Percentiles rank a stretch among this genome's conserved stretches.
phyloP scores from a whole-genome alignment of 1,140 invertebrate genomes.

The Trichomalopsis sarcophagae region DNA sequence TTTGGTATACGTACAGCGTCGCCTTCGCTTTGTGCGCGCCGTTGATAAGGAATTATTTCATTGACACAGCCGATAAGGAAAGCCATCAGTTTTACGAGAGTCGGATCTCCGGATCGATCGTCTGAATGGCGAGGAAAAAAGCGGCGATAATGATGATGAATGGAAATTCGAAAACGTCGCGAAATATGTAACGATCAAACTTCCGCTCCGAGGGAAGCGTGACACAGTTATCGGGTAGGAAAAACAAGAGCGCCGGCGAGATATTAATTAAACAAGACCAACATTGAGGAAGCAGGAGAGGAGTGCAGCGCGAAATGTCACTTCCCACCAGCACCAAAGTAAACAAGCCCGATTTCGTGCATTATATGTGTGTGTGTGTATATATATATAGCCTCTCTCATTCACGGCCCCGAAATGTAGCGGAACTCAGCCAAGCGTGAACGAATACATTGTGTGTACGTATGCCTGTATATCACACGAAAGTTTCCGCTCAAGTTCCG shows the following conservation, averaged over 20 bases:
- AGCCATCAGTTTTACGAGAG: neutral
- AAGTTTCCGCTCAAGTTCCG: slow-evolving; percentile 4
- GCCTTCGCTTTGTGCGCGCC: neutral
- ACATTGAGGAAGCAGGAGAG: too few relatives aligned
- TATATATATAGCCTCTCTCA: neutral
- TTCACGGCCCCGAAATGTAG: neutral
- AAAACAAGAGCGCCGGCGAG: too few relatives aligned
- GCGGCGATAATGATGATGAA: too few relatives aligned
- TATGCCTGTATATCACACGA: neutral
- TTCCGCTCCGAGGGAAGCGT: too few relatives aligned
- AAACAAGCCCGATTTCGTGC: neutral
- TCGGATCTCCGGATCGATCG: neutral
- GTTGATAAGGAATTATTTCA: slow-evolving; percentile 13
- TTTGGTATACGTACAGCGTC: neutral
- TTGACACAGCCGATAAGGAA: neutral
- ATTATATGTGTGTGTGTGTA: neutral
- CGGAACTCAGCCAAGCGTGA: neutral
- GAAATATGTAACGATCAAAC: too few relatives aligned
- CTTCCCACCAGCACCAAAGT: neutral
- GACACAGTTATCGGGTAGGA: too few relatives aligned
- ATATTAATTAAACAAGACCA: too few relatives aligned
- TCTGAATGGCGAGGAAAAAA: too few relatives aligned
- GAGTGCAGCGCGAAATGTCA: too few relatives aligned
- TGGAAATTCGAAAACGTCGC: too few relatives aligned
- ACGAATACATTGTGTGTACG: neutral